Evolutionary conservation across 2,888 invertebrate species (phyloP), one percentile per base, ranked within the genome.

Genomic region (Bugulina stolonifera): DNA sequence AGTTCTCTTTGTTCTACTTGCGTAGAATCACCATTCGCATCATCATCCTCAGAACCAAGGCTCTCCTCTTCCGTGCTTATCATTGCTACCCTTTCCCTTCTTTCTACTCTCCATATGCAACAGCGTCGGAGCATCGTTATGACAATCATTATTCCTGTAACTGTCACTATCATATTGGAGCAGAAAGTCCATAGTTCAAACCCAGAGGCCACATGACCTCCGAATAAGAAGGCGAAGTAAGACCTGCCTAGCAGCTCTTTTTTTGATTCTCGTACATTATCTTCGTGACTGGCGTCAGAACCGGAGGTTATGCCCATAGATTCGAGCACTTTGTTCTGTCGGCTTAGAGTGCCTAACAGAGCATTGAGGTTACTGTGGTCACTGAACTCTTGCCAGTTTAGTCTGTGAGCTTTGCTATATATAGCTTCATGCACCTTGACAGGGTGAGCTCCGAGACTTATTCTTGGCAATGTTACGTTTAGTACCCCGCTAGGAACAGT

Each of bases 191-290:
- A 55, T 5, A 23, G n/a, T 23, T 55, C 55, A 25, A 18, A 55
- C 23, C 10, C 55, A 5, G 55, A 55, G 25, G 55, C 55, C 25
- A 55, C 55, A 55, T 55, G 55, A 55, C 55, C 55, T 18, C 55
- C 55, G 25, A 55, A 55, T 23, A 55, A 25, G 25, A 55, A 55
- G 55, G 55, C 10, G 55, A 55, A 55, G n/a, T 23, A 25, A 18
- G 55, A 55, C 3, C n/a, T 55, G 23, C 55, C 55, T 5, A 55
- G 55, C 5, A 55, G 5, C 10, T 18, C 43, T 43, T 43, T 18
- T 18, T 43, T 5, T 5, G 43, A 10, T 18, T 43, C 43, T 43
- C 5, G 5, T 43, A 5, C 18, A 43, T 43, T 43, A 5, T 43
- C 18, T 5, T 43, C 43, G 10, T 10, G 18, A 43, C 10, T 34